A percentile compares a stretch with the other conserved stretches of the same genome.
Conservation (phyloP, 37 sponge, comb jelly and placozoan species). For the Lycopodina hypogea region DNA sequence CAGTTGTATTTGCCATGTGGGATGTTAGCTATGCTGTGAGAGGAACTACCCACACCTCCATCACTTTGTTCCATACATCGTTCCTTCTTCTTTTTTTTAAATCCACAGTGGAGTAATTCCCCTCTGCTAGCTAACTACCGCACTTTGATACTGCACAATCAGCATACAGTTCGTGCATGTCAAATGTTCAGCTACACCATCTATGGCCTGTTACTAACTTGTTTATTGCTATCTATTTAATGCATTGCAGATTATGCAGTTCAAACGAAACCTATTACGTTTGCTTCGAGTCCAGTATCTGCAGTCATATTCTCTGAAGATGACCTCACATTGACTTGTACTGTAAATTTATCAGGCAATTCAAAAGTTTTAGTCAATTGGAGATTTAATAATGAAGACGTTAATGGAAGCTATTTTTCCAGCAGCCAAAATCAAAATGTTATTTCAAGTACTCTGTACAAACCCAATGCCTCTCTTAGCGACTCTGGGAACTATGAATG, state of each 20-base stretch:
- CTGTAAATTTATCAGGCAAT: neutral
- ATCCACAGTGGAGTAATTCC: too few species aligned
- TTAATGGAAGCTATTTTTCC: neutral
- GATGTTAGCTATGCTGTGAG: too few species aligned
- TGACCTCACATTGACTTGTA: neutral
- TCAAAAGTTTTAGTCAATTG: neutral
- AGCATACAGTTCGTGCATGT: too few species aligned
- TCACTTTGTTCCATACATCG: too few species aligned
- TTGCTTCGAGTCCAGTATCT: neutral
- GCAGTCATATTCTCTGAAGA: neutral
- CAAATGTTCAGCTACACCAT: too few species aligned
- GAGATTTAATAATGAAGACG: neutral
- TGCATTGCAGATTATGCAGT: neutral
- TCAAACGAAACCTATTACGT: neutral
- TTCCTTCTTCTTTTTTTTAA: too few species aligned
- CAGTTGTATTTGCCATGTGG: too few species aligned
- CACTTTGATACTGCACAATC: too few species aligned
- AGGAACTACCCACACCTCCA: too few species aligned
- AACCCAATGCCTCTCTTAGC: neutral
- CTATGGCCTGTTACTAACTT: too few species aligned
- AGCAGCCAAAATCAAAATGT: neutral
- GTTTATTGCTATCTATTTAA: too few species aligned
- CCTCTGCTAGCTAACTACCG: too few species aligned
- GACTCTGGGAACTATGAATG: slow-evolving; percentile 20
- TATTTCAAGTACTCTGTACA: neutral